phyloP scores from a whole-genome alignment of 1,140 invertebrate genomes.

The Diabrotica undecimpunctata region DNA sequence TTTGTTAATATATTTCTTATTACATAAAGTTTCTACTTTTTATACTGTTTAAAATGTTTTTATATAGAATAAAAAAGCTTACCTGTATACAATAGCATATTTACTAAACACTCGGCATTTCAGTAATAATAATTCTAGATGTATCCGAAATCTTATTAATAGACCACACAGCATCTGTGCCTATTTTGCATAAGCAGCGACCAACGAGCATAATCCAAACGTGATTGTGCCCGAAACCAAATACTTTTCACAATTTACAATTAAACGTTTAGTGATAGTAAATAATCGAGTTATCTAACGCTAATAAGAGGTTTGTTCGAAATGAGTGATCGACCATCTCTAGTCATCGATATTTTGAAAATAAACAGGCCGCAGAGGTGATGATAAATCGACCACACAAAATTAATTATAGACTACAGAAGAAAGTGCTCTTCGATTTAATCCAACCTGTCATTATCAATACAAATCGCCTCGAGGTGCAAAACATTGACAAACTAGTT shows the following conservation, averaged over 20 bases:
- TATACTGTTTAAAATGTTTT: too few relatives aligned
- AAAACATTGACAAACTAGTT: conserved; percentile 12
- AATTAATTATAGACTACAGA: conserved; percentile 23
- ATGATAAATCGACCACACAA: conserved; percentile 35
- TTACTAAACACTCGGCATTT: too few relatives aligned
- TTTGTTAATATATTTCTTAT: too few relatives aligned
- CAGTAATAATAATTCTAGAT: too few relatives aligned
- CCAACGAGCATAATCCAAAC: too few relatives aligned
- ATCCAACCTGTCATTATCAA: conserved; percentile 4
- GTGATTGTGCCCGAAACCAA: background rate
- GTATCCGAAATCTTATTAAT: too few relatives aligned
- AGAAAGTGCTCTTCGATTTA: background rate
- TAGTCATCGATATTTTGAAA: conserved; percentile 16
- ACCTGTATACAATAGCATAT: too few relatives aligned
- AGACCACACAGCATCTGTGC: too few relatives aligned
- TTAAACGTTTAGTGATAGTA: background rate
- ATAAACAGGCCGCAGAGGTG: conserved; percentile 1
- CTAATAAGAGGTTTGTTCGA: conserved; percentile 17
- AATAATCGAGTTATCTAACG: conserved; percentile 5
- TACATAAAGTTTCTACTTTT: too few relatives aligned
- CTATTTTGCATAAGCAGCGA: too few relatives aligned
- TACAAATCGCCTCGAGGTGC: background rate
- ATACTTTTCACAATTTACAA: background rate
- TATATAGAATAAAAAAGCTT: too few relatives aligned
- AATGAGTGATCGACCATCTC: conserved; percentile 16